Conservation (phyloP, 1,140 invertebrate species). For the Lepidurus arcticus region DNA sequence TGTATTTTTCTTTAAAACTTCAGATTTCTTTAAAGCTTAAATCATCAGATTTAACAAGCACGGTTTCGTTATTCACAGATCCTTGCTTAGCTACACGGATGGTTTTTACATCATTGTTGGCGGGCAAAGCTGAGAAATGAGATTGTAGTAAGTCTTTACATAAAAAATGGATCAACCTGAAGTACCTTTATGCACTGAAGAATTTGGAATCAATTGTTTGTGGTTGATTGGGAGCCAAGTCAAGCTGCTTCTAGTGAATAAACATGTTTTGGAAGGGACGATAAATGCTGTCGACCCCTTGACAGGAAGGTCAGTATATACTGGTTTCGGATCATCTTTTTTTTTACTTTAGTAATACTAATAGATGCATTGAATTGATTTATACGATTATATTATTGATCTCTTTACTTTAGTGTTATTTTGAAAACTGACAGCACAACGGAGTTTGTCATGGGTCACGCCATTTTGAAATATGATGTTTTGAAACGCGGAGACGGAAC, state of each 20-base stretch:
- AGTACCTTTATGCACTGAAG: background rate
- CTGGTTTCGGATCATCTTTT: no score
- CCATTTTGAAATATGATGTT: background rate
- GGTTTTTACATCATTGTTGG: no score
- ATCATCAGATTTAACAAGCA: no score
- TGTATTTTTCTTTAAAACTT: no score
- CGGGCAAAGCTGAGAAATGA: background rate
- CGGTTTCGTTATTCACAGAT: no score
- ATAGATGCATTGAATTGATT: background rate
- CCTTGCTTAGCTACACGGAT: no score
- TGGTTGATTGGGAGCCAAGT: background rate
- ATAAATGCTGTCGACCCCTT: background rate
- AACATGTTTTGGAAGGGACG: background rate
- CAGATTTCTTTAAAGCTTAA: no score
- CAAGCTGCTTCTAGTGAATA: background rate
- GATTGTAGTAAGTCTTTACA: background rate
- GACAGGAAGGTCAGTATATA: background rate
- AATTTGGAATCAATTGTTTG: background rate
- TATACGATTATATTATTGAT: background rate
- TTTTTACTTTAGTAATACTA: background rate
- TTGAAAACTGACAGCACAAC: background rate
- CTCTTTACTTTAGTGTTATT: slow-evolving; percentile 23
- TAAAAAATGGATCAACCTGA: background rate
- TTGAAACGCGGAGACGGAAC: background rate
- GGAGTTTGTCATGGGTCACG: slow-evolving; percentile 10